Evolutionary conservation across 2,113 vertebrate species (phyloP), one percentile per base, ranked within the genome.

Genomic region (Panthera leo): DNA sequence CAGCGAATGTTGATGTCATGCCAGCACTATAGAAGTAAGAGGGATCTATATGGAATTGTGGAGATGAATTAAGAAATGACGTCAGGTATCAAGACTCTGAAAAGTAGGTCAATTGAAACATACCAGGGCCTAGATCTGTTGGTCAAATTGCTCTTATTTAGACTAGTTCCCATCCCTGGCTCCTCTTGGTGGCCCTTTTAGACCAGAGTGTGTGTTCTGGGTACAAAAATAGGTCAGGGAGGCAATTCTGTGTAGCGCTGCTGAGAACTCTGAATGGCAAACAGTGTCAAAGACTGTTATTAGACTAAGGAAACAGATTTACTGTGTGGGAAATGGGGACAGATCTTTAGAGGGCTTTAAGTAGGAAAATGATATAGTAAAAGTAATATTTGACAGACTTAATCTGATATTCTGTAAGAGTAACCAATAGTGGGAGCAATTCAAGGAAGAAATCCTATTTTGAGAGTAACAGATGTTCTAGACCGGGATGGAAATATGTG

Each of bases 51-150:
- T 85, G 89, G 29, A 67, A 48, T 34, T 78, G 15, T 16, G 39
- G 45, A 86, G 42, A 76, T 85, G 27, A 90, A 68, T 78, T 90
- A 89, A 58, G 67, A 53, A 73, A 45, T 83, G 82, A 75, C 53
- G 45, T 91, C 93, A 97, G 58, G 16, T 58, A n/a, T 85, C 42
- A 85, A 82, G 70, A 70, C 86, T 70, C 80, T 67, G 63, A 93
- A 84, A 80, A 85, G 45, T 21, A n/a, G n/a, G 70, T 85, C 42
- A 67, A 45, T 92, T 87, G 82, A 95, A 78, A 80, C 65, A 71
- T 68, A 65, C 79, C 25, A 73, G 45, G 39, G 27, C 19, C 39
- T 96, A 36, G 23, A 45, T 55, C 42, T n/a, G 2, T 89, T 78
- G n/a, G 13, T 68, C n/a, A 5, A 53, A 19, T 51, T 82, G 21